These are phyloP conservation scores for Drosophila villosipedis DNA, from an alignment of 2,888 invertebrate genomes.

Conservation along the genomic window DNA sequence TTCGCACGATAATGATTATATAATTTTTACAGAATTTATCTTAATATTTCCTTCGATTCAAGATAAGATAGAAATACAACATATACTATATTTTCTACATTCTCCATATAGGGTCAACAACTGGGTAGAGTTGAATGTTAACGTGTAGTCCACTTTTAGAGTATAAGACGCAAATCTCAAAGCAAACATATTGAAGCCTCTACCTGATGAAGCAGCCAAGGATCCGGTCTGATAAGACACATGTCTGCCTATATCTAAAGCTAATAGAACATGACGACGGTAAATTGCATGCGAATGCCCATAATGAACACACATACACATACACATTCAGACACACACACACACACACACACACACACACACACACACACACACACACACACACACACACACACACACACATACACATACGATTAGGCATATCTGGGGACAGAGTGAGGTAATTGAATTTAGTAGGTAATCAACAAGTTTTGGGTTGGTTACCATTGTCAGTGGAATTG, in stretches of 20 bases:
- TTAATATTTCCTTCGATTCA: neutral
- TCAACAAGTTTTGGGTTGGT: constrained; percentile 20
- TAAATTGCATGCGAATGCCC: constrained; percentile 67
- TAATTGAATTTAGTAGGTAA: constrained; percentile 17
- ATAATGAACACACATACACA: constrained; percentile 13
- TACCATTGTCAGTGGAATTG: constrained; percentile 2
- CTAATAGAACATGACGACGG: constrained; percentile 62
- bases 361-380: neutral
- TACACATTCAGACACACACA: neutral
- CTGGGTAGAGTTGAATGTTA: constrained; percentile 7
- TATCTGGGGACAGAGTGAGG: constrained; percentile 22
- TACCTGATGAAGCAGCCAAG: constrained; percentile 52
- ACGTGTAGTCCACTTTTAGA: constrained; percentile 11
- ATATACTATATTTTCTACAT: neutral
- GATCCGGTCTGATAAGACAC: constrained; percentile 60
- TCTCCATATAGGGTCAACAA: neutral
- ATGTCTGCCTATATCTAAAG: constrained; percentile 56
- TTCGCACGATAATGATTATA: constrained; percentile 2
- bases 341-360: neutral
- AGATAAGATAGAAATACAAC: neutral
- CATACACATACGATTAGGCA: constrained; percentile 11
- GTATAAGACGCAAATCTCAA: constrained; percentile 41
- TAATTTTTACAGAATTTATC: neutral
- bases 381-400: neutral
- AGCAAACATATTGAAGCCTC: constrained; percentile 42